phyloP scores from a whole-genome alignment of 2,888 invertebrate genomes.

The Meandrusa payeni region DNA sequence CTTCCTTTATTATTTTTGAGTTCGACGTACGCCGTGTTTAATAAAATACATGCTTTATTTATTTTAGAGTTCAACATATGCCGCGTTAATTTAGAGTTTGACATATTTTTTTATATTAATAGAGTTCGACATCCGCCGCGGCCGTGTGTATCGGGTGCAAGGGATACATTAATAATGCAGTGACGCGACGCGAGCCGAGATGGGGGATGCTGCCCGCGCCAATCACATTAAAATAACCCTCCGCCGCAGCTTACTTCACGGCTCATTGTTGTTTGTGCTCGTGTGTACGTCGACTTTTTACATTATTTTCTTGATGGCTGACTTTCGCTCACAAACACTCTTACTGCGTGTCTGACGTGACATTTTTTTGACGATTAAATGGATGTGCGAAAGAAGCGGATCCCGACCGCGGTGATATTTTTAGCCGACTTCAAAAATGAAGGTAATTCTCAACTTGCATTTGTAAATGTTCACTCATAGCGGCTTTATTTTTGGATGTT shows the following conservation, averaged over 20 bases:
- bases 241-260: slow-evolving; percentile 35
- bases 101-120: too few species aligned
- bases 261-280: slow-evolving; percentile 40
- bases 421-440: too few species aligned
- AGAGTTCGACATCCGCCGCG: slow-evolving; percentile 26
- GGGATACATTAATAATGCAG: slow-evolving; percentile 74
- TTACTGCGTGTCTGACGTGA: slow-evolving; percentile 9
- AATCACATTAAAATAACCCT: slow-evolving; percentile 74
- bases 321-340: slow-evolving; percentile 18
- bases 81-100: too few species aligned
- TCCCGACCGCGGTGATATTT: neutral
- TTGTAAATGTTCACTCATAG: slow-evolving; percentile 12
- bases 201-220: slow-evolving; percentile 47
- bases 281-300: slow-evolving; percentile 31
- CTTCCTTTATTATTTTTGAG: too few species aligned
- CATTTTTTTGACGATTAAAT: slow-evolving; percentile 15
- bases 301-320: slow-evolving; percentile 25
- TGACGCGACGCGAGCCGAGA: slow-evolving; percentile 54
- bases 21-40: too few species aligned
- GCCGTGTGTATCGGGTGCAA: slow-evolving; percentile 39
- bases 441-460: slow-evolving; percentile 4
- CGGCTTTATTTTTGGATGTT: too few species aligned
- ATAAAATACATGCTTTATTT: too few species aligned
- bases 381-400: neutral
- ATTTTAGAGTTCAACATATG: too few species aligned